Evolutionary conservation across 2,797 vertebrate species (phyloP).

Genomic region (Hirundo rustica): DNA sequence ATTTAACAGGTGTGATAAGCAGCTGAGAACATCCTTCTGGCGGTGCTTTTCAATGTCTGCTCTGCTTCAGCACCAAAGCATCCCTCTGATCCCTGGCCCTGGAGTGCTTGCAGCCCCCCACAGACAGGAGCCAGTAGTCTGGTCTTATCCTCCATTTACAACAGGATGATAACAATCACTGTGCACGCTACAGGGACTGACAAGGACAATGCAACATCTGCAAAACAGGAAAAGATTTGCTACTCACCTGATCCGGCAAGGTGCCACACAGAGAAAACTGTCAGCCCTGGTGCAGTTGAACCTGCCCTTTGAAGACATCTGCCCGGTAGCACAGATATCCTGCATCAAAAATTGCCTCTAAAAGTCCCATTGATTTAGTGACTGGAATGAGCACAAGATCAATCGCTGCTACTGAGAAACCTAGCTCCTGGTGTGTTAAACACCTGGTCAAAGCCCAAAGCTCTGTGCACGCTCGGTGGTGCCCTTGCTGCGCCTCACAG

Average conservation of each 20-base stretch:
- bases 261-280: background rate
- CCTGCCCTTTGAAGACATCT: background rate
- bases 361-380: background rate
- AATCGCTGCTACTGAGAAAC: background rate
- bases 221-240: background rate
- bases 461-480: rapidly evolving
- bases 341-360: background rate
- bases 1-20: background rate
- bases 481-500: background rate
- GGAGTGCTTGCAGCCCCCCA: background rate
- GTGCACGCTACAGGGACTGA: background rate
- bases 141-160: background rate
- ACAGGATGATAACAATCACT: rapidly evolving
- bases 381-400: background rate
- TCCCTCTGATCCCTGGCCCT: background rate
- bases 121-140: background rate
- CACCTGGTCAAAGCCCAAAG: background rate
- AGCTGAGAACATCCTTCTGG: background rate
- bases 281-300: rapidly evolving
- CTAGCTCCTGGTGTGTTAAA: background rate
- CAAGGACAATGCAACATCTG: background rate
- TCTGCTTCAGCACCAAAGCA: background rate
- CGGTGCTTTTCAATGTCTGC: background rate
- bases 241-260: background rate
- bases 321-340: background rate